phyloP scores from a whole-genome alignment of 2,888 invertebrate genomes.

The Drosophila quinaria region DNA sequence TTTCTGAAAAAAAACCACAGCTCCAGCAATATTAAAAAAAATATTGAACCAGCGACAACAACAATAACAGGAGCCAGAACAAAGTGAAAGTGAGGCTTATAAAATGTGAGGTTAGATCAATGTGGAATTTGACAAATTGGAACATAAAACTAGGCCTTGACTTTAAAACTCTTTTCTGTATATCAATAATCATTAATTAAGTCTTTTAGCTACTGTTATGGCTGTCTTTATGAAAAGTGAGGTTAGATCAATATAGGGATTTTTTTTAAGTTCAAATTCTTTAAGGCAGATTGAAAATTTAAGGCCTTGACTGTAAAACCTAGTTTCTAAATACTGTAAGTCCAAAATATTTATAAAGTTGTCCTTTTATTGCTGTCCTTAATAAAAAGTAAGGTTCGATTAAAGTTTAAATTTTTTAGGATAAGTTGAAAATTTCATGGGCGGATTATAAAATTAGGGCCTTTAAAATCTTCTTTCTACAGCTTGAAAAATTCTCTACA shows the following conservation, averaged over 20 bases:
- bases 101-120: constrained; percentile 24
- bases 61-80: constrained; percentile 26
- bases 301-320: no score
- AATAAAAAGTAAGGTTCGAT: constrained; percentile 19
- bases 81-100: constrained; percentile 56
- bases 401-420: no score
- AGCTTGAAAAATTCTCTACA: no score
- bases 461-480: no score
- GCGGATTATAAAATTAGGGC: no score
- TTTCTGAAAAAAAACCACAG: constrained; percentile 60
- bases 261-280: neutral
- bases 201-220: no score
- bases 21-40: constrained; percentile 63
- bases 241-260: neutral
- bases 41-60: constrained; percentile 54
- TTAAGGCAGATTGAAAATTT: neutral
- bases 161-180: neutral
- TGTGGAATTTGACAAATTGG: neutral
- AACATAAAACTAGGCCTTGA: neutral
- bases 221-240: no score
- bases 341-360: no score
- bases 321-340: no score
- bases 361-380: neutral
- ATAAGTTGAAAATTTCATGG: no score
- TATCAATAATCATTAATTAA: no score